These are phyloP conservation scores for Arenaria interpres DNA, from an alignment of 2,113 vertebrate genomes.

Conservation along the genomic window DNA sequence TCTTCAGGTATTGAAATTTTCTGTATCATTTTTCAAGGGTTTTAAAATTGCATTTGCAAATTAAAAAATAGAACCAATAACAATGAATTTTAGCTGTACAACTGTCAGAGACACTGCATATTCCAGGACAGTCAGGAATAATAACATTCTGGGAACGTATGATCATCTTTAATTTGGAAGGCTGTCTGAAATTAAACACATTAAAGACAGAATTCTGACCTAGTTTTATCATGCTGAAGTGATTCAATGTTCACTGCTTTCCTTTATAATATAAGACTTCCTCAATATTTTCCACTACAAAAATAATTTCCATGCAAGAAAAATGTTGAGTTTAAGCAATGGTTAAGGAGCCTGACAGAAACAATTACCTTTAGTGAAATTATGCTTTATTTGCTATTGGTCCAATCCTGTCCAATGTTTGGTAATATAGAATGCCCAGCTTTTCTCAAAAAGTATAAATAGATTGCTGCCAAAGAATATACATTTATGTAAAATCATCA, in stretches of 20 bases:
- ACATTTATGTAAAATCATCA: not conserved
- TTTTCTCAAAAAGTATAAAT: not conserved
- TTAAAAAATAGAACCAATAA: constrained; percentile 36
- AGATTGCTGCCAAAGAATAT: not conserved
- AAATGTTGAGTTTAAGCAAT: constrained; percentile 1
- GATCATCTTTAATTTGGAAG: constrained; percentile 48
- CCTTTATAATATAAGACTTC: not conserved
- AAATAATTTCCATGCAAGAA: not conserved
- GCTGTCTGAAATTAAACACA: constrained; percentile 32
- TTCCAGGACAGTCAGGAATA: constrained; percentile 9
- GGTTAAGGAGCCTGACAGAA: constrained; percentile 8
- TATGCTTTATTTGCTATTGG: not conserved
- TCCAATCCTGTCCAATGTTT: not conserved
- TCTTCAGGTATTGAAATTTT: constrained; percentile 66
- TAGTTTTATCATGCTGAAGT: not conserved
- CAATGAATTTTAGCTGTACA: constrained; percentile 1
- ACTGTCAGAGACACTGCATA: not conserved
- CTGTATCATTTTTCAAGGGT: constrained; percentile 51
- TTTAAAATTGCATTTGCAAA: constrained; percentile 53
- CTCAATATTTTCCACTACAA: not conserved
- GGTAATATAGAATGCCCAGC: not conserved
- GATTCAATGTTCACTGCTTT: not conserved
- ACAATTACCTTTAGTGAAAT: not conserved
- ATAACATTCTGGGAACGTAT: not conserved
- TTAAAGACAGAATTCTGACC: constrained; percentile 20